Evolutionary conservation across 2,113 vertebrate species (phyloP).

Genomic region (Speoplatyrhinus poulsoni): DNA sequence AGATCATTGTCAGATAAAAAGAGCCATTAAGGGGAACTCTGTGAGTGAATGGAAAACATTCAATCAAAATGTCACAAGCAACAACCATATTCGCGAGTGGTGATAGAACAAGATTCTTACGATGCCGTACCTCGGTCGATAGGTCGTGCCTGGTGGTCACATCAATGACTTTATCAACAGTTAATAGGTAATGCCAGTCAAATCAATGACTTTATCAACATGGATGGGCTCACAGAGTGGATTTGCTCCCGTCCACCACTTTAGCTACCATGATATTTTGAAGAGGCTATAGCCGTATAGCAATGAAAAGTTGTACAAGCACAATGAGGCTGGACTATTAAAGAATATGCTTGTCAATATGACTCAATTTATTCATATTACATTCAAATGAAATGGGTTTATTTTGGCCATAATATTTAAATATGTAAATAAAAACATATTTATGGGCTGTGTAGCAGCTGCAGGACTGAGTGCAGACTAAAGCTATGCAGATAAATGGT

Average conservation of each 20-base stretch:
- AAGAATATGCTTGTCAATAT: too few relatives aligned
- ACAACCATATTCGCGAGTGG: constrained; percentile 19
- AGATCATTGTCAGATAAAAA: constrained; percentile 68
- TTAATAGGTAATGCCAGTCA: constrained; percentile 9
- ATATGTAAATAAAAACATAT: too few relatives aligned
- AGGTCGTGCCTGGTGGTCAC: constrained; percentile 24
- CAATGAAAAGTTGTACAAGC: too few relatives aligned
- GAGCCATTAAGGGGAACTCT: constrained; percentile 40
- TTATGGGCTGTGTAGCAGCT: too few relatives aligned
- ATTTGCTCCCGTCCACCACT: not conserved
- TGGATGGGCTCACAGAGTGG: constrained; percentile 1
- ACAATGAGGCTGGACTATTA: too few relatives aligned
- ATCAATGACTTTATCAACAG: constrained; percentile 28
- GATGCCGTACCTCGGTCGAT: not conserved
- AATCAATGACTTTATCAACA: constrained; percentile 32
- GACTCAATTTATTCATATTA: too few relatives aligned
- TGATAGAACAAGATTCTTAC: constrained; percentile 46
- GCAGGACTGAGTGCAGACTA: too few relatives aligned
- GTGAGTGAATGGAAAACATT: constrained; percentile 56
- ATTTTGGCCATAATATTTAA: too few relatives aligned
- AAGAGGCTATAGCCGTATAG: too few relatives aligned
- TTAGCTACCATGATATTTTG: too few relatives aligned
- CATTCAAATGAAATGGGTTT: too few relatives aligned
- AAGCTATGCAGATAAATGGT: too few relatives aligned
- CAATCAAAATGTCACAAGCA: constrained; percentile 55